Percentiles rank a stretch among this genome's conserved stretches.
phyloP scores from a whole-genome alignment of 2,113 vertebrate genomes.

The Carassius gibelio region DNA sequence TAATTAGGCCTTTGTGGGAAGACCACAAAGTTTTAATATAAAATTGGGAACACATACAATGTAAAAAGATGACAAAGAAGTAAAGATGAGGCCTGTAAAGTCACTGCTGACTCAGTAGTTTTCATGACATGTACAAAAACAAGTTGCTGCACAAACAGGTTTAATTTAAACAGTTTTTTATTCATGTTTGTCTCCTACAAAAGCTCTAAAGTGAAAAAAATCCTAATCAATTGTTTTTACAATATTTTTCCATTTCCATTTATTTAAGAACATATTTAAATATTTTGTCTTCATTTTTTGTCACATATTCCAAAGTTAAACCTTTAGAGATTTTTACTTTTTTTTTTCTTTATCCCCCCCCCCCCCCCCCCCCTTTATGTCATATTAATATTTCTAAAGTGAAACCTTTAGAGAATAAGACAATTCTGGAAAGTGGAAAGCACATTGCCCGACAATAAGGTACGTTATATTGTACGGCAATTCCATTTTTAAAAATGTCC shows the following conservation, averaged over 20 bases:
- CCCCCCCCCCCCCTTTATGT: background rate
- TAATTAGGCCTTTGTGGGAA: background rate
- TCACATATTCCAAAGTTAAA: slow-evolving; percentile 52
- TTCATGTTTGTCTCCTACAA: slow-evolving; percentile 16
- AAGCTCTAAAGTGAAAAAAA: slow-evolving; percentile 19
- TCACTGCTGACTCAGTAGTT: background rate
- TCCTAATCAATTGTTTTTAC: background rate
- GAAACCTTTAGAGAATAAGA: slow-evolving; percentile 58
- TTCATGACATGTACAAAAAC: background rate
- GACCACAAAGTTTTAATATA: background rate
- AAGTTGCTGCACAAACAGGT: slow-evolving; percentile 7
- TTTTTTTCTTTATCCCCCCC: too few species aligned
- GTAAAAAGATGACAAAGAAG: background rate
- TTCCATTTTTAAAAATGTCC: slow-evolving; percentile 63
- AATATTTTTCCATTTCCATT: background rate
- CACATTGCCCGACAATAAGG: slow-evolving; percentile 52
- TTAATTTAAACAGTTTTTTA: background rate
- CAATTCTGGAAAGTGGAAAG: slow-evolving; percentile 55
- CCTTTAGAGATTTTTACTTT: background rate
- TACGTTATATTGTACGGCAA: slow-evolving; percentile 67
- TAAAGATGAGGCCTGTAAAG: background rate
- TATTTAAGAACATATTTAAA: background rate
- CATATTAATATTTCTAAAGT: slow-evolving; percentile 41
- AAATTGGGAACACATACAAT: background rate
- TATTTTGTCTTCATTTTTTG: background rate